phyloP scores from a whole-genome alignment of 1,140 invertebrate species.

The Drosophila kepulauana region DNA sequence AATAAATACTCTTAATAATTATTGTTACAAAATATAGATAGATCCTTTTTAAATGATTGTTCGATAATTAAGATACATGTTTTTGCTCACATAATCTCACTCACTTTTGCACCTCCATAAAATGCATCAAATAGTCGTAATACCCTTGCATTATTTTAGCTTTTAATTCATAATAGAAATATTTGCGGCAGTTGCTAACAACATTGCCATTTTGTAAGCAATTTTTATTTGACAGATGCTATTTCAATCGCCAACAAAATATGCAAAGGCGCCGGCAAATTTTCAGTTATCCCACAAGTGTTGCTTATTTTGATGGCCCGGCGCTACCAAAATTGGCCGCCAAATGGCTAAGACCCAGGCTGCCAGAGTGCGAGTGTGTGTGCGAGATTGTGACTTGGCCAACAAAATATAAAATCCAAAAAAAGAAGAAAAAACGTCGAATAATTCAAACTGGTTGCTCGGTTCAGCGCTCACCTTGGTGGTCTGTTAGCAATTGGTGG shows the following conservation, averaged over 20 bases:
- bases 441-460: slow-evolving; percentile 63
- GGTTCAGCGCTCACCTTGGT: slow-evolving; percentile 58
- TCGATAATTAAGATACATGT: too few relatives aligned
- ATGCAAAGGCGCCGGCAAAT: slow-evolving; percentile 57
- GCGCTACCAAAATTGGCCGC: slow-evolving; percentile 69
- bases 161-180: slow-evolving; percentile 31
- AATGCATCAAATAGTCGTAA: not conserved
- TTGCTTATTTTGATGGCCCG: slow-evolving; percentile 55
- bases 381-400: slow-evolving; percentile 25
- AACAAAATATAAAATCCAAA: slow-evolving; percentile 1
- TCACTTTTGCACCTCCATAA: not conserved
- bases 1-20: too few relatives aligned
- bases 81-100: too few relatives aligned
- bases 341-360: slow-evolving; percentile 23
- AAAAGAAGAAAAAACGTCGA: slow-evolving; percentile 33
- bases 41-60: too few relatives aligned
- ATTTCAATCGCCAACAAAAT: slow-evolving; percentile 69
- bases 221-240: slow-evolving; percentile 66
- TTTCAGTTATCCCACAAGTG: slow-evolving; percentile 38
- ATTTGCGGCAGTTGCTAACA: slow-evolving; percentile 70
- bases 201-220: slow-evolving; percentile 70
- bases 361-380: not conserved
- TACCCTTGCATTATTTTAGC: not conserved
- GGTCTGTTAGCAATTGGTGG: slow-evolving; percentile 65
- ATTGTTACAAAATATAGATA: too few relatives aligned